Percentiles rank a stretch among this genome's conserved stretches.
phyloP scores from a whole-genome alignment of 2,113 vertebrate species.

The Drymodes brunneopygia region DNA sequence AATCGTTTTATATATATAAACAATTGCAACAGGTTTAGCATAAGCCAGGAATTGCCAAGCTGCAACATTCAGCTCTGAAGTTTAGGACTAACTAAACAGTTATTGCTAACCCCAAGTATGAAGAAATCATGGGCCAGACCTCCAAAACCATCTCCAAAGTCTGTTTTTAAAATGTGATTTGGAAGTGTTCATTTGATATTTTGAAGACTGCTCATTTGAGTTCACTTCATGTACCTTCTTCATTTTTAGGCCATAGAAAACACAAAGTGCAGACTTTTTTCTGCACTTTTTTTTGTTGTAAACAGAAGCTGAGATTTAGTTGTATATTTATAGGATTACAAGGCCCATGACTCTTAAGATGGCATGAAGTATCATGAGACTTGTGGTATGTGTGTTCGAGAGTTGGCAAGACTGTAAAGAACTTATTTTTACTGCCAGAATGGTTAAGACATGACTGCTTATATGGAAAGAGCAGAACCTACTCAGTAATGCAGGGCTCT shows the following conservation, averaged over 20 bases:
- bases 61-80: not conserved
- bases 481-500: not conserved
- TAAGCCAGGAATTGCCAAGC: not conserved
- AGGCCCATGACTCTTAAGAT: not conserved
- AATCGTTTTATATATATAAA: not conserved
- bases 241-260: constrained; percentile 24
- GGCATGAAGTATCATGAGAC: constrained; percentile 3
- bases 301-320: constrained; percentile 1
- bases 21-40: not conserved
- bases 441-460: not conserved
- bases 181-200: not conserved
- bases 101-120: not conserved
- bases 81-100: not conserved
- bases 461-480: not conserved
- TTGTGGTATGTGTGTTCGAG: constrained; percentile 3
- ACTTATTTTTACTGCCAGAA: not conserved
- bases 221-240: not conserved
- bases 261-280: not conserved
- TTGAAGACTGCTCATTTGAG: not conserved
- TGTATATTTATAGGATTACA: constrained; percentile 8
- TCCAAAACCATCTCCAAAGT: not conserved
- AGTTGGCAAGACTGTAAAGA: constrained; percentile 17
- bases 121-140: not conserved
- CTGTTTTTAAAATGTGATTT: not conserved
- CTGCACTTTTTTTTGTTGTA: not conserved